These are phyloP conservation scores for Manis javanica DNA, from an alignment of 2,797 vertebrate species.

Conservation along the genomic window DNA sequence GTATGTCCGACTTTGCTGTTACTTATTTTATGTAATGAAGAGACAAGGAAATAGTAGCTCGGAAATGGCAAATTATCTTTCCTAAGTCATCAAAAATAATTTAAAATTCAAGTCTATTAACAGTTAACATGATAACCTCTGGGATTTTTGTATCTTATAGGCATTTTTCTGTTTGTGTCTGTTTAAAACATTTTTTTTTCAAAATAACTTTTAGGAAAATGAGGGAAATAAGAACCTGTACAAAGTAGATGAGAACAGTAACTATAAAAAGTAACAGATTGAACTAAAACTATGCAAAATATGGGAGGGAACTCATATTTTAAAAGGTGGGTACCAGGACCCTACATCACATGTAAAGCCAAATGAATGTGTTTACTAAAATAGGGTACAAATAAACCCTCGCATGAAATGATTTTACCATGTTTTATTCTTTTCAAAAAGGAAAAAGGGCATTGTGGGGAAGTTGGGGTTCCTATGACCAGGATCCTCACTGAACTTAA, in stretches of 20 bases:
- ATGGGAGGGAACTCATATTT: not conserved
- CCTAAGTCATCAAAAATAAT: not conserved
- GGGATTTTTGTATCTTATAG: not conserved
- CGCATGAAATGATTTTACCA: not conserved
- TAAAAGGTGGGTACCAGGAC: not conserved
- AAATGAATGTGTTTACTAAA: not conserved
- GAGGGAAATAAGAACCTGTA: not conserved
- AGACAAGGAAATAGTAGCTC: not conserved
- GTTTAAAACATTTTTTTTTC: not conserved
- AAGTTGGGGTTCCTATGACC: no score
- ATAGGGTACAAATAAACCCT: not conserved
- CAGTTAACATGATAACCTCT: not conserved
- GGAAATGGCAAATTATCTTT: constrained; percentile 4
- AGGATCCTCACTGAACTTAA: no score
- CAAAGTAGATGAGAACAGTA: not conserved
- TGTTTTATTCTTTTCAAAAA: not conserved
- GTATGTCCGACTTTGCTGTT: not conserved
- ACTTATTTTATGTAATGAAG: not conserved
- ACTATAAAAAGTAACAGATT: not conserved
- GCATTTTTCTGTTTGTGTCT: not conserved
- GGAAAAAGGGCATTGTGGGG: not conserved
- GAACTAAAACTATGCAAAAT: not conserved
- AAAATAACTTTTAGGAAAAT: constrained; percentile 8
- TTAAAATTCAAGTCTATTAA: not conserved
- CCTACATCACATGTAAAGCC: not conserved